Conservation (phyloP, 2,113 vertebrate genomes). For the Sturnira hondurensis region DNA sequence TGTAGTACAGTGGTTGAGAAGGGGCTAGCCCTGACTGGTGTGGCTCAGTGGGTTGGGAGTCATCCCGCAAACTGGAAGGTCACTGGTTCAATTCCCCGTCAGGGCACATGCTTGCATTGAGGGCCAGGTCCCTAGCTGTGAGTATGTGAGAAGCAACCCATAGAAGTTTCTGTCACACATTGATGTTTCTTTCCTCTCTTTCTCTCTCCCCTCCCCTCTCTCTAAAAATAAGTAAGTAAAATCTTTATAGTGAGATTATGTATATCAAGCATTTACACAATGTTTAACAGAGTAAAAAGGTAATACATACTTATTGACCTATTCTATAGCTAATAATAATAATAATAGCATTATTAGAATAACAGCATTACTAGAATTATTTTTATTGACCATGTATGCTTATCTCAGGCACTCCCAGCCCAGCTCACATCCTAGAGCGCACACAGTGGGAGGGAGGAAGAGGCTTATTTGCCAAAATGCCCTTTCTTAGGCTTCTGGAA, state of each 20-base stretch:
- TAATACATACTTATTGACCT: background rate
- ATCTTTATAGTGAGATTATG: background rate
- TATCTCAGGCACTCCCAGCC: background rate
- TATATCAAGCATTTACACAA: background rate
- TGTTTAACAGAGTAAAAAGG: background rate
- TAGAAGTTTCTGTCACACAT: too few relatives aligned
- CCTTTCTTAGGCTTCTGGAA: background rate
- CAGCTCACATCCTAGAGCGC: background rate
- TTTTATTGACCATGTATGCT: background rate
- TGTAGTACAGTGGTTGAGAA: background rate
- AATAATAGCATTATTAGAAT: conserved; percentile 2
- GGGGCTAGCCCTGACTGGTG: background rate
- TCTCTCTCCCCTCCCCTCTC: too few relatives aligned
- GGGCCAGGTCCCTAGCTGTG: too few relatives aligned
- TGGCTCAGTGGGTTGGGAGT: too few relatives aligned
- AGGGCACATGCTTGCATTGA: too few relatives aligned
- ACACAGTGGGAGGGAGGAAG: background rate
- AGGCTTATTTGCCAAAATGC: background rate
- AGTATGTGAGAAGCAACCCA: too few relatives aligned
- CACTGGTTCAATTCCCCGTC: too few relatives aligned
- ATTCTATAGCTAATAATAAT: background rate
- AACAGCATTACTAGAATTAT: background rate
- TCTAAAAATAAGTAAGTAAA: too few relatives aligned
- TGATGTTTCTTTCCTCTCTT: too few relatives aligned
- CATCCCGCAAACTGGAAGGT: too few relatives aligned